phyloP scores from a whole-genome alignment of 2,888 invertebrate species.

The Polymixis lichenea region DNA sequence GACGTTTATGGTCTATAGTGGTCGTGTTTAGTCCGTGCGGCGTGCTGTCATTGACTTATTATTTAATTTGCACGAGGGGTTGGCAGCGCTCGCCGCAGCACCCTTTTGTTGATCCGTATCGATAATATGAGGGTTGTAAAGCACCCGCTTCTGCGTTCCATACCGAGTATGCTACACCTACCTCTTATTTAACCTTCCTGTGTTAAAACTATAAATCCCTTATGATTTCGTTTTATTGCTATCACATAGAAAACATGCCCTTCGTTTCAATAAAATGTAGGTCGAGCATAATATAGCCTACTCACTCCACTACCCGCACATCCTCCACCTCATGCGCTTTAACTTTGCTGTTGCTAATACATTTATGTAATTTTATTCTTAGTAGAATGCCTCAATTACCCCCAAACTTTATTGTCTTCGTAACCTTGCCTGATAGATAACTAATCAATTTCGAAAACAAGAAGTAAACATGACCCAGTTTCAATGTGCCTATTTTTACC shows the following conservation, averaged over 20 bases:
- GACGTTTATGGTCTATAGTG: constrained; percentile 56
- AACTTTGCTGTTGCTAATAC: constrained; percentile 19
- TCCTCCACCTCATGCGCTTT: constrained; percentile 40
- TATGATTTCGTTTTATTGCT: constrained; percentile 51
- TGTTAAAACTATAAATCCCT: constrained; percentile 50
- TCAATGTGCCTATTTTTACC: constrained; percentile 43
- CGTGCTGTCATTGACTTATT: constrained; percentile 66
- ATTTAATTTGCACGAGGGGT: constrained; percentile 72
- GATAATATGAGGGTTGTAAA: constrained; percentile 77
- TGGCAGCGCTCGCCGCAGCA: constrained; percentile 69
- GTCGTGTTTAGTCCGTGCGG: constrained; percentile 55
- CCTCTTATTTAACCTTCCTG: constrained; percentile 33
- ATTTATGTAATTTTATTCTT: constrained; percentile 21
- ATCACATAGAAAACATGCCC: constrained; percentile 47
- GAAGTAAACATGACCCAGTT: constrained; percentile 62
- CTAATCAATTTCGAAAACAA: constrained; percentile 43
- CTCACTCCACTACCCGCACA: constrained; percentile 37
- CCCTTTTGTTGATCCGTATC: constrained; percentile 78
- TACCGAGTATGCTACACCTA: constrained; percentile 42
- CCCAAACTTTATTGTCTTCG: constrained; percentile 11
- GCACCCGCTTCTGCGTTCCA: constrained; percentile 58
- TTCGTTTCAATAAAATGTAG: constrained; percentile 61
- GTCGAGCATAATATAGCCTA: constrained; percentile 52
- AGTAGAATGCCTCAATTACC: constrained; percentile 20
- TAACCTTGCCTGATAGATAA: constrained; percentile 36